These are phyloP conservation scores for Enteromius mattozi DNA, from an alignment of 2,797 vertebrate species.

Conservation along the genomic window DNA sequence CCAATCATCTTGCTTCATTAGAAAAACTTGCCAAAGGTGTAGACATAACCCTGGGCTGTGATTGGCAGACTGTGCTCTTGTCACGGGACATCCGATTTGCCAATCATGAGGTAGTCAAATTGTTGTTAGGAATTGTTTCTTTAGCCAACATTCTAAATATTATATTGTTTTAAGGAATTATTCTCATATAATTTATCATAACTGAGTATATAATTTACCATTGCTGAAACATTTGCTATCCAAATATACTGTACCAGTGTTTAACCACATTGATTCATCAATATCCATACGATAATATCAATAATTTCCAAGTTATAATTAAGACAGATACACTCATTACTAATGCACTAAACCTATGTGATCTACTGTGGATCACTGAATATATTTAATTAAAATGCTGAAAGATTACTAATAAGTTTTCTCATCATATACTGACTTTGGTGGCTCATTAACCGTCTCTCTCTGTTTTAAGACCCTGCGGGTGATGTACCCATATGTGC, in stretches of 20 bases:
- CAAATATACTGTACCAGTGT: neutral
- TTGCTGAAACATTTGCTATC: neutral
- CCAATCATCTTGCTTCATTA: slow-evolving; percentile 85
- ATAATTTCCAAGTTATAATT: neutral
- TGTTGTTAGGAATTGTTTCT: slow-evolving; percentile 21
- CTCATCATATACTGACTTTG: neutral
- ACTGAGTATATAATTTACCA: neutral
- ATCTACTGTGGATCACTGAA: neutral
- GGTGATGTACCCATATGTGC: slow-evolving; percentile 94
- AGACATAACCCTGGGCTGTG: slow-evolving; percentile 87
- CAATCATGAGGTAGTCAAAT: slow-evolving; percentile 87
- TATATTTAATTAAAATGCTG: slow-evolving; percentile 1
- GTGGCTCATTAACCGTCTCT: slow-evolving; percentile 3
- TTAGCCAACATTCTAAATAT: neutral
- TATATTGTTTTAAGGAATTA: neutral
- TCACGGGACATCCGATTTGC: slow-evolving; percentile 96
- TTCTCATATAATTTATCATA: neutral
- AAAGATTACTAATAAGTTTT: neutral
- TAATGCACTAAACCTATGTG: neutral
- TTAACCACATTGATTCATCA: neutral
- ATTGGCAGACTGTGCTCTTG: slow-evolving; percentile 94
- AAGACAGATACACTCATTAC: neutral
- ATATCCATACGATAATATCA: neutral
- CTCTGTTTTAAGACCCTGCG: slow-evolving; percentile 85
- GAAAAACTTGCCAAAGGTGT: slow-evolving; percentile 93